phyloP scores from a whole-genome alignment of 2,888 invertebrate species.

The Platypus cylindrus region DNA sequence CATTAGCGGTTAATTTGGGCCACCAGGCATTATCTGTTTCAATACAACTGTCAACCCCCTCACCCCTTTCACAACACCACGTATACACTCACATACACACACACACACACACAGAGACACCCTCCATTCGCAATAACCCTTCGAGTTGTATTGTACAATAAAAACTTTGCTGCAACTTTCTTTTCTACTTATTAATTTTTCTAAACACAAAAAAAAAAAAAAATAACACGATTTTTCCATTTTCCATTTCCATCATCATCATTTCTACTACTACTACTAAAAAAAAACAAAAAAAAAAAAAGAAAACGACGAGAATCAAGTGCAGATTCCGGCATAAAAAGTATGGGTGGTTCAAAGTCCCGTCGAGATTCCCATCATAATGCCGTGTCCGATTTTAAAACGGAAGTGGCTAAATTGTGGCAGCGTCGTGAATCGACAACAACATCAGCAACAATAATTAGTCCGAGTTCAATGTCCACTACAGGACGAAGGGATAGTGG shows the following conservation, averaged over 20 bases:
- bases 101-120: not conserved
- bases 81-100: not conserved
- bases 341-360: constrained; percentile 55
- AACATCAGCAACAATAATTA: constrained; percentile 33
- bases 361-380: constrained; percentile 58
- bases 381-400: constrained; percentile 50
- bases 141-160: no score
- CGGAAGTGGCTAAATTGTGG: constrained; percentile 62
- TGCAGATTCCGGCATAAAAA: constrained; percentile 72
- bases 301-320: constrained; percentile 77
- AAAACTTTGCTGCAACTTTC: no score
- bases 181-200: no score
- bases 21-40: no score
- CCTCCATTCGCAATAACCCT: no score
- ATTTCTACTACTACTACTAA: not conserved
- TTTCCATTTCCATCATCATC: no score
- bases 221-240: constrained; percentile 1
- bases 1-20: not conserved
- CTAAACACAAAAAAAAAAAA: no score
- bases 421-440: constrained; percentile 48
- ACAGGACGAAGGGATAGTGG: constrained; percentile 27
- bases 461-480: constrained; percentile 32
- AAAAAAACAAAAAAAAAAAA: not conserved
- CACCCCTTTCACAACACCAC: no score
- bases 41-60: no score